Conservation (phyloP, 2,113 vertebrate species). For the Menura novaehollandiae region DNA sequence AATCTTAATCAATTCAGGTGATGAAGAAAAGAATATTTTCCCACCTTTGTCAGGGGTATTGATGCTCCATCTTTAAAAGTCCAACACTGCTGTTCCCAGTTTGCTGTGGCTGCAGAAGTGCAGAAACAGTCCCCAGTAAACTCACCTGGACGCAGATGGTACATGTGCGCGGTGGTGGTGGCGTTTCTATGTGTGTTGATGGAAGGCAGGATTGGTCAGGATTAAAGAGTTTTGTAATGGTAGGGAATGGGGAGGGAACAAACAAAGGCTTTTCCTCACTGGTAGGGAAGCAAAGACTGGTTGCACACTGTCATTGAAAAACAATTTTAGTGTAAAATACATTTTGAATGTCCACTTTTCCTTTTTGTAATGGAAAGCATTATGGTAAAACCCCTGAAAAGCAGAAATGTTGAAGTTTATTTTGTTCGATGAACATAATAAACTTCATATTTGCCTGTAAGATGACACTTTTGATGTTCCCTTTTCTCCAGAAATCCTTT, state of each 20-base stretch:
- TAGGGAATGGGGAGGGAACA: neutral
- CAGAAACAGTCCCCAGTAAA: neutral
- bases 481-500: neutral
- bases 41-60: neutral
- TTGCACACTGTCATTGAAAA: neutral
- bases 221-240: neutral
- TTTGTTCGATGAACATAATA: neutral
- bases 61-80: neutral
- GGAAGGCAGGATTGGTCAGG: neutral
- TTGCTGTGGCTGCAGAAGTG: neutral
- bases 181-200: accelerated
- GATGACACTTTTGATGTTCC: neutral
- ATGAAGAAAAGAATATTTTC: neutral
- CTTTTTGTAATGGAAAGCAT: neutral
- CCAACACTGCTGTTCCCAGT: neutral
- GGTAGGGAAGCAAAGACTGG: neutral
- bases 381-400: neutral
- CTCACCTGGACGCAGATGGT: neutral
- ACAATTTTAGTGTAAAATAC: neutral
- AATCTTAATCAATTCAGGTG: neutral
- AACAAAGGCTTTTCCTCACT: neutral
- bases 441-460: neutral
- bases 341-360: neutral
- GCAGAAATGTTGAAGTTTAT: neutral
- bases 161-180: neutral